phyloP scores from a whole-genome alignment of 53 echinoderm and acorn worm species.

The Luidia sarsii region DNA sequence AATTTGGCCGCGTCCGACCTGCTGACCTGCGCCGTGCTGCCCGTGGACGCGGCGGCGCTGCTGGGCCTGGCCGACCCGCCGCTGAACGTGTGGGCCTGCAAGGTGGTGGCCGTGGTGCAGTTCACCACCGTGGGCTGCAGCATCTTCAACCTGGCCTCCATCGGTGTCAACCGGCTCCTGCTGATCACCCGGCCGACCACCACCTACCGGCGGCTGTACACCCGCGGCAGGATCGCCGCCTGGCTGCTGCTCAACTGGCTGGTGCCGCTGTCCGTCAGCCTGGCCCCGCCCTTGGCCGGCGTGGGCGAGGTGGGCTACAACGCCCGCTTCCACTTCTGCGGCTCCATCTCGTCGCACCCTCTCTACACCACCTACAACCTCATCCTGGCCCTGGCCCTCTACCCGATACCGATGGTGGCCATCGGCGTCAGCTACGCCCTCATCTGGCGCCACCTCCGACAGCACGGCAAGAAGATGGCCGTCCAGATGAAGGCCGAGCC shows the following conservation, averaged over 20 bases:
- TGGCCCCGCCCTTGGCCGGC: conserved; percentile 60
- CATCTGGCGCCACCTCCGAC: conserved; percentile 44
- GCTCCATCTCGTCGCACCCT: conserved; percentile 33
- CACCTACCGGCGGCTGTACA: conserved; percentile 65
- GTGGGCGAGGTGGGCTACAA: conserved; percentile 59
- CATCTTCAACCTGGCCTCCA: conserved; percentile 63
- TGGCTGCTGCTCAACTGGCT: conserved; percentile 71
- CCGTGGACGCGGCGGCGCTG: conserved; percentile 75
- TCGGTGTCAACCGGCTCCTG: conserved; percentile 60
- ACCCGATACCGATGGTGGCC: conserved; percentile 59
- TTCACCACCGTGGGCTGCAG: conserved; percentile 83
- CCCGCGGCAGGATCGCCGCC: conserved; percentile 31
- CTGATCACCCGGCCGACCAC: conserved; percentile 61
- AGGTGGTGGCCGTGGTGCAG: conserved; percentile 64
- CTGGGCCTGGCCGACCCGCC: conserved; percentile 58
- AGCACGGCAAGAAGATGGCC: conserved; percentile 40
- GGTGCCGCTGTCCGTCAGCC: conserved; percentile 59
- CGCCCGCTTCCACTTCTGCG: conserved; percentile 43
- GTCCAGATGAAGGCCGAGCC: not conserved
- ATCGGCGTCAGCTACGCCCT: conserved; percentile 54
- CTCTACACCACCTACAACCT: conserved; percentile 40
- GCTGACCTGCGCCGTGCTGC: conserved; percentile 58
- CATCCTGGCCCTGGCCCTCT: conserved; percentile 24
- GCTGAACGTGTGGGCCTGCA: conserved; percentile 55
- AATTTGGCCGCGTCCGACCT: conserved; percentile 74